A percentile compares a stretch with the other conserved stretches of the same genome.
Evolutionary conservation across 2,888 invertebrate species (phyloP).

Genomic region (Chrysodeixis includens): DNA sequence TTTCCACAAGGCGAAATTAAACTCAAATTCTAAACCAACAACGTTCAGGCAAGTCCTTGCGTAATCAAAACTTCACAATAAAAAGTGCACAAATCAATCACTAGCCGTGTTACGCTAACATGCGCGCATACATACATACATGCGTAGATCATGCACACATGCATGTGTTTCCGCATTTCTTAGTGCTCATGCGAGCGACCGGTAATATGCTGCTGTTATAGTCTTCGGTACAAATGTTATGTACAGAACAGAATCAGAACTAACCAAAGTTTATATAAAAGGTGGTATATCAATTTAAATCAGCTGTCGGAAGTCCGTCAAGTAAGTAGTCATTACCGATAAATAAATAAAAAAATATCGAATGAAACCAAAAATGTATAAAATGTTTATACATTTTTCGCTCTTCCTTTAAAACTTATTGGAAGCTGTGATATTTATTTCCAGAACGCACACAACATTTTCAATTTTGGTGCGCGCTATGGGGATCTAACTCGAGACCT

Average conservation of each 20-base stretch:
- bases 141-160: background rate
- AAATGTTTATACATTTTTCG: no score
- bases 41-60: background rate
- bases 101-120: background rate
- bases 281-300: no score
- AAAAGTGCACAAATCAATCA: conserved; percentile 6
- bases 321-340: no score
- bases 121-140: background rate
- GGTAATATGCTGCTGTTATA: background rate
- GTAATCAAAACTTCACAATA: conserved; percentile 1
- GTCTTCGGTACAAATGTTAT: background rate
- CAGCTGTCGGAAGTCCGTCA: no score
- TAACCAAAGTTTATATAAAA: background rate
- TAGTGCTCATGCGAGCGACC: background rate
- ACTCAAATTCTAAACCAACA: background rate
- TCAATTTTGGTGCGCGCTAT: no score
- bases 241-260: no score
- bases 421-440: no score
- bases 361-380: no score
- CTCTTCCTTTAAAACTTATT: no score
- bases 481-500: no score
- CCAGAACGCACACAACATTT: no score
- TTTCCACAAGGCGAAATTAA: background rate
- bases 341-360: no score
- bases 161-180: conserved; percentile 5